These are phyloP conservation scores for Sminthurides aquaticus DNA, from an alignment of 2,888 invertebrate genomes.

Conservation along the genomic window DNA sequence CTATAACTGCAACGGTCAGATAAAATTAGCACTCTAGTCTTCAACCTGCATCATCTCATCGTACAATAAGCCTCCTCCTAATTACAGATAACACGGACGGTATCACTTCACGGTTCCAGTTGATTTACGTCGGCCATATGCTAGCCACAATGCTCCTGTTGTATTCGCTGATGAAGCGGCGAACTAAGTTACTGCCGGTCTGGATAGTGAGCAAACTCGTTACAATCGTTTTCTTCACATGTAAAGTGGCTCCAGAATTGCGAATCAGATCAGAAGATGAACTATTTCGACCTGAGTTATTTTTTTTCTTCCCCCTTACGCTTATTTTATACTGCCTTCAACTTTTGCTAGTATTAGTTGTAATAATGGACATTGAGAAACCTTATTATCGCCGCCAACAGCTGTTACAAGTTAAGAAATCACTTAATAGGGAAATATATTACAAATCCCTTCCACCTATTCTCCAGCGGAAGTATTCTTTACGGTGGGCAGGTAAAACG, in stretches of 20 bases:
- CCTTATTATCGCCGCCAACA: conserved; percentile 6
- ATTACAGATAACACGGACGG: background rate
- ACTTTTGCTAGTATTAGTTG: conserved; percentile 6
- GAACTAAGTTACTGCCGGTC: background rate
- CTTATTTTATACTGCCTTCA: conserved; percentile 5
- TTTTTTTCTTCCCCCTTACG: background rate
- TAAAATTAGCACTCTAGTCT: background rate
- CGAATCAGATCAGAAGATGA: background rate
- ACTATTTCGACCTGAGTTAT: background rate
- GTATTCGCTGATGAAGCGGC: background rate
- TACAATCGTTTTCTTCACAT: background rate
- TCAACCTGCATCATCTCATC: background rate
- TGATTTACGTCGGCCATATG: background rate
- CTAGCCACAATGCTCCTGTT: conserved; percentile 7
- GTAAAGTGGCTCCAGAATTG: conserved; percentile 5
- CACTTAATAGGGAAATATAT: conserved; percentile 16
- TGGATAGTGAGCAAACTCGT: conserved; percentile 15
- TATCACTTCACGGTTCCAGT: background rate
- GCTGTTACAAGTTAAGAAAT: conserved; percentile 7
- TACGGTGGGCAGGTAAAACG: conserved; percentile 19
- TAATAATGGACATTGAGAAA: conserved; percentile 4
- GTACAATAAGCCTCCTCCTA: too few relatives aligned
- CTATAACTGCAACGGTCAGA: conserved; percentile 7
- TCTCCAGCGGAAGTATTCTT: conserved; percentile 14
- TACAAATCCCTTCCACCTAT: conserved; percentile 14